Evolutionary conservation across 2,888 invertebrate genomes (phyloP).

Genomic region (Cantharis rufa): DNA sequence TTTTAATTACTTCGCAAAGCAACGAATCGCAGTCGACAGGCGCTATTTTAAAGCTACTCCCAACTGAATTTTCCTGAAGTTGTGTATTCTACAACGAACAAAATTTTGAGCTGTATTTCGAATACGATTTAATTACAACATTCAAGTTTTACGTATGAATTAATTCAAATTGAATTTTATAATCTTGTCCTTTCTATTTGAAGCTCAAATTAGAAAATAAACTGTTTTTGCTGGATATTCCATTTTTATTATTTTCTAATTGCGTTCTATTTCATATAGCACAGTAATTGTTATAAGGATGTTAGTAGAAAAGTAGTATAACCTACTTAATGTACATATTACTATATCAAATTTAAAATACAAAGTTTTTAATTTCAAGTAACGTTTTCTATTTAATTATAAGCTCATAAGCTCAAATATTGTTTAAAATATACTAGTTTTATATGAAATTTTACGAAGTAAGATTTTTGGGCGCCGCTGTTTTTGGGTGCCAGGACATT

Average conservation of each 20-base stretch:
- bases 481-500: too few relatives aligned
- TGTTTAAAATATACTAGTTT: too few relatives aligned
- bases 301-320: too few relatives aligned
- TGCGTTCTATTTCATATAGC: neutral
- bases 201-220: neutral
- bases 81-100: slow-evolving; percentile 7
- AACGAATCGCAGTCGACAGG: slow-evolving; percentile 34
- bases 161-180: neutral
- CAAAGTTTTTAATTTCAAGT: too few relatives aligned
- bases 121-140: slow-evolving; percentile 1
- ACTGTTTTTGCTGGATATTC: neutral
- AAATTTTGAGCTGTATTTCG: slow-evolving; percentile 8
- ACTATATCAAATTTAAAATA: too few relatives aligned
- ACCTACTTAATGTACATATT: too few relatives aligned
- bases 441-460: too few relatives aligned
- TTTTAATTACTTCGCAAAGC: slow-evolving; percentile 54
- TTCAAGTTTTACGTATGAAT: neutral
- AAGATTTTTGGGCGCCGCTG: too few relatives aligned
- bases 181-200: neutral
- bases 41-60: slow-evolving; percentile 28
- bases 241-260: neutral
- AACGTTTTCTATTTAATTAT: too few relatives aligned
- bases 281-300: neutral
- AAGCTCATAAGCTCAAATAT: too few relatives aligned
- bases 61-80: slow-evolving; percentile 24